Evolutionary conservation across 23 tunicate genomes (phyloP), one percentile per base, ranked within the genome.

Genomic region (Phallusia fumigata): DNA sequence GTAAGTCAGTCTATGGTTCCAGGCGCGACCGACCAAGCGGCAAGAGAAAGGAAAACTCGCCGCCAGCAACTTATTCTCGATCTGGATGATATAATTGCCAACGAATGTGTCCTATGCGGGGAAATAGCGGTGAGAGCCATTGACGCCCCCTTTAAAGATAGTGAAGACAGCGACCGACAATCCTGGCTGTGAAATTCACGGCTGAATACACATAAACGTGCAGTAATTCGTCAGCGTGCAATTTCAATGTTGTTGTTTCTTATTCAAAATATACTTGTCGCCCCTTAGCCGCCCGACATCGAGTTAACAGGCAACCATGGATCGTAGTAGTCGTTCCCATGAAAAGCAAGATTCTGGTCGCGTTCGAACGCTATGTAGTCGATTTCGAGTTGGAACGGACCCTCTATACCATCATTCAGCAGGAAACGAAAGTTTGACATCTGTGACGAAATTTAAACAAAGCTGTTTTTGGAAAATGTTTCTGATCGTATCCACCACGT

Each of bases 381-480:
- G 22, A 96, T 51, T 82, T 96, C 99, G 33, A 96, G 82, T 52
- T 91, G 92, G 51, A 91, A 96, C 0, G 99, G 99, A n/a, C 99
- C 99, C 77, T 91, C 93, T n/a, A 96, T 91, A 26, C 86, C 88
- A 53, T 96, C 99, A n/a, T 76, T 79, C 0, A 96, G 82, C 45
- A 84, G 64, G 73, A 96, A 91, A 19, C 95, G 93, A 31, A 96
- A 84, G 74, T 84, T 81, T 0, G 51, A 22, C 64, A 95, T 80
- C 95, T 90, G 87, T 13, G 13, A 74, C 18, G 10, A 40, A 40
- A n/a, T n/a, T n/a, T n/a, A n/a, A n/a, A n/a, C n/a, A n/a, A n/a
- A n/a, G n/a, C n/a, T n/a, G n/a, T n/a, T n/a, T n/a, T n/a, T n/a
- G n/a, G n/a, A n/a, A n/a, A n/a, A n/a, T n/a, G n/a, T n/a, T n/a